A percentile compares a stretch with the other conserved stretches of the same genome.
phyloP scores from a whole-genome alignment of 2,797 vertebrate genomes.

The Melopsittacus undulatus region DNA sequence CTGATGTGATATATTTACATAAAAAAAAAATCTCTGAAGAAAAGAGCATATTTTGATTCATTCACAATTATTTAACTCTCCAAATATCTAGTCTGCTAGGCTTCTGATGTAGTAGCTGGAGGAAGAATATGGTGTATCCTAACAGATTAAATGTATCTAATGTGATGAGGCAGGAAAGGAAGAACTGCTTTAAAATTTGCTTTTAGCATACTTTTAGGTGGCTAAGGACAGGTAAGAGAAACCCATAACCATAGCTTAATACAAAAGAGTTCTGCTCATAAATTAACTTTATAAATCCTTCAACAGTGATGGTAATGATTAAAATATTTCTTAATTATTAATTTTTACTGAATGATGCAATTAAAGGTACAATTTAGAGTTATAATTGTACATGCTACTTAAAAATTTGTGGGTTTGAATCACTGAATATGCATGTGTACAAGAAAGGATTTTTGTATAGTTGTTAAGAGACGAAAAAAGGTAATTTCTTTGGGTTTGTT shows the following conservation, averaged over 20 bases:
- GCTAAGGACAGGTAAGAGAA: not conserved
- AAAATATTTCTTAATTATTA: not conserved
- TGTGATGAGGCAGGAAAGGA: not conserved
- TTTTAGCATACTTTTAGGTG: not conserved
- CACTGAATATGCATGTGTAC: not conserved
- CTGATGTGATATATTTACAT: not conserved
- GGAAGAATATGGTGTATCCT: not conserved
- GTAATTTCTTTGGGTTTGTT: not conserved
- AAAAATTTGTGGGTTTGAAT: accelerated
- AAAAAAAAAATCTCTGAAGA: not conserved
- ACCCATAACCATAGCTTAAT: not conserved
- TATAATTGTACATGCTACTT: not conserved
- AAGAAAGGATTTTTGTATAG: not conserved
- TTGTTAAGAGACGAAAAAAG: not conserved
- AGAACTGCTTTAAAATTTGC: not conserved
- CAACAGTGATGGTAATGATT: not conserved
- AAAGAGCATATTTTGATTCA: not conserved
- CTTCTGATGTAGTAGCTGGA: not conserved
- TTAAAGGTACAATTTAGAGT: not conserved
- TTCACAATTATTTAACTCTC: not conserved
- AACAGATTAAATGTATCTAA: not conserved
- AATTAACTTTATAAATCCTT: not conserved
- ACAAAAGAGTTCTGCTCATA: not conserved
- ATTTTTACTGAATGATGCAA: not conserved
- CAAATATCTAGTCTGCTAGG: not conserved